Conservation (phyloP, 2,113 vertebrate genomes). For the Callorhinus ursinus region DNA sequence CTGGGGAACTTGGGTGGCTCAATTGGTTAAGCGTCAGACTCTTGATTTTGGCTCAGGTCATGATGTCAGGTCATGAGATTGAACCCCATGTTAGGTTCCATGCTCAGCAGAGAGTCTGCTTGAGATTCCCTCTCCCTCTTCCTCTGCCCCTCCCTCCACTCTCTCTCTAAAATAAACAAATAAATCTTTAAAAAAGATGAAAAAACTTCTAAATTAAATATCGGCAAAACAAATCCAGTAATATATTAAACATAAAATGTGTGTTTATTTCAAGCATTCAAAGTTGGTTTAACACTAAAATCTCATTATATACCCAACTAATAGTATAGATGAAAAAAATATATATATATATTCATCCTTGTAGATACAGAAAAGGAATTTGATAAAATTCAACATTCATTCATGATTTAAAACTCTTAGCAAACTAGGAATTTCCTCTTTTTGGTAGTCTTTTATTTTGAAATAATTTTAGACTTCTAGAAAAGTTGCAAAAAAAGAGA, state of each 20-base stretch:
- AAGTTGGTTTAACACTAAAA: neutral
- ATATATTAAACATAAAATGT: neutral
- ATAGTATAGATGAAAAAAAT: neutral
- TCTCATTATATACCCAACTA: neutral
- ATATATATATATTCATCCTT: neutral
- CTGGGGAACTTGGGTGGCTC: neutral
- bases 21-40: neutral
- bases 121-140: neutral
- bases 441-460: neutral
- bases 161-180: neutral
- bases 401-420: neutral
- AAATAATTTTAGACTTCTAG: neutral
- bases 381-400: neutral
- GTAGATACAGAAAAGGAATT: neutral
- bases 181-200: neutral
- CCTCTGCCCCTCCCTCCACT: neutral
- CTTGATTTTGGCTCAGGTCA: neutral
- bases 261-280: neutral
- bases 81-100: neutral
- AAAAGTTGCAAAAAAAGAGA: neutral
- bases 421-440: neutral
- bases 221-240: neutral
- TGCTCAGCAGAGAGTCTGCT: neutral
- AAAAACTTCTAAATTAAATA: neutral
- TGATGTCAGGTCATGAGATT: neutral